Conservation (phyloP, 2,888 invertebrate species). For the Rhimphoctona megacephalus region DNA sequence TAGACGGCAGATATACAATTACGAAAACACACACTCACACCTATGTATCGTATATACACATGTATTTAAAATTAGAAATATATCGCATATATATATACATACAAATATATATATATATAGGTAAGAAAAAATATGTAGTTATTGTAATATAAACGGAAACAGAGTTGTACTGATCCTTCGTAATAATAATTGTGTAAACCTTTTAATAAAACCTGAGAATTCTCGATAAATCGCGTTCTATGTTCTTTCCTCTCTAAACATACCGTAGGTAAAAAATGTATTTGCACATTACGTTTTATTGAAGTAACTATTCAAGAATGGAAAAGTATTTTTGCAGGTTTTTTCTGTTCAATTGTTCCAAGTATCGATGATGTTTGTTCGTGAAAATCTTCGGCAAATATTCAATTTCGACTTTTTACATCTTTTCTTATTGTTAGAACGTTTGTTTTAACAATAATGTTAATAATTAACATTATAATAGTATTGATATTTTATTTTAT, state of each 20-base stretch:
- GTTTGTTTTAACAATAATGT: not conserved
- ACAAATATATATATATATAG: no score
- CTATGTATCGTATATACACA: conserved; percentile 71
- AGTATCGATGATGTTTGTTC: not conserved
- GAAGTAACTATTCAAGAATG: not conserved
- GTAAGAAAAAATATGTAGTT: conserved; percentile 76
- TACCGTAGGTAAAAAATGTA: not conserved
- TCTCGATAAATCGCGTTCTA: conserved; percentile 71
- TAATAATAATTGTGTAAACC: conserved; percentile 77
- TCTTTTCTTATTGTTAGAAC: no score
- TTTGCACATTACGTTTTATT: not conserved
- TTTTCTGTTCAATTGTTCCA: not conserved
- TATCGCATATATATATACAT: conserved; percentile 10
- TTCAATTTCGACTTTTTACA: not conserved
- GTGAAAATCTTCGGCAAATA: not conserved
- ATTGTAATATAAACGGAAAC: conserved; percentile 76
- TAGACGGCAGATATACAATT: conserved; percentile 64
- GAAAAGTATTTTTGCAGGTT: not conserved
- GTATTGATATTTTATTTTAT: not conserved
- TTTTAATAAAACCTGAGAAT: conserved; percentile 81
- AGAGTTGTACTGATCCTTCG: conserved; percentile 71
- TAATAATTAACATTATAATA: not conserved
- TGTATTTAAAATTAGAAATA: conserved; percentile 78
- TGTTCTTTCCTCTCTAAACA: conserved; percentile 19
- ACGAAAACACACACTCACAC: conserved; percentile 40